phyloP scores from a whole-genome alignment of 1,140 invertebrate genomes.

The Hyposmocoma kahamanoa region DNA sequence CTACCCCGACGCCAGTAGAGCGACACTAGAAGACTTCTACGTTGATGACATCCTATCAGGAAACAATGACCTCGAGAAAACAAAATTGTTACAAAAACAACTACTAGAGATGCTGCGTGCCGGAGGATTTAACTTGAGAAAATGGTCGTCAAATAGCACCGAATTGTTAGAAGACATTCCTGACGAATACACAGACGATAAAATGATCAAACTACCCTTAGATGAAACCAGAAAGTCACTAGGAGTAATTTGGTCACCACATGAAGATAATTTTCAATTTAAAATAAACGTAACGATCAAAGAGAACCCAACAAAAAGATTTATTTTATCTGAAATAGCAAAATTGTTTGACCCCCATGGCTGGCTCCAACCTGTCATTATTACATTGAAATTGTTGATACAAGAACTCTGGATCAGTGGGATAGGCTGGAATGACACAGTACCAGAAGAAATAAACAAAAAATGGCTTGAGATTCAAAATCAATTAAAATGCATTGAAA shows the following conservation, averaged over 20 bases:
- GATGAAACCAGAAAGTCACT: constrained; percentile 14
- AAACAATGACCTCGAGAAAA: constrained; percentile 15
- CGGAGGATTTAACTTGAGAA: constrained; percentile 19
- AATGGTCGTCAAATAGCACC: constrained; percentile 16
- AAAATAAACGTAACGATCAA: constrained; percentile 5
- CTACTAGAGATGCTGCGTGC: constrained; percentile 11
- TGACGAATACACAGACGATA: constrained; percentile 2
- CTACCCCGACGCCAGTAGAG: constrained; percentile 9
- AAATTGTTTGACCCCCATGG: constrained; percentile 49
- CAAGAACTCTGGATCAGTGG: constrained; percentile 46
- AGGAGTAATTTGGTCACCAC: constrained; percentile 12
- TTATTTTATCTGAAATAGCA: constrained; percentile 16
- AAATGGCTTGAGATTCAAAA: neutral
- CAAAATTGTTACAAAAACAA: constrained; percentile 9
- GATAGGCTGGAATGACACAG: constrained; percentile 43
- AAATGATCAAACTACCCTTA: constrained; percentile 3
- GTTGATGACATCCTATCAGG: constrained; percentile 14
- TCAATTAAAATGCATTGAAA: neutral
- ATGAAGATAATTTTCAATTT: constrained; percentile 10
- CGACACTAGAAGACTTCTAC: constrained; percentile 9
- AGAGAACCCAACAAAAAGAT: constrained; percentile 11
- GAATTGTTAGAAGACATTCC: constrained; percentile 9
- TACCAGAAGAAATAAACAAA: constrained; percentile 11
- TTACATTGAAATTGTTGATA: constrained; percentile 52
- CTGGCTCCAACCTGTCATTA: constrained; percentile 41